Evolutionary conservation across 2,888 invertebrate species (phyloP), one percentile per base, ranked within the genome.

Genomic region (Xanthorhoe designata): DNA sequence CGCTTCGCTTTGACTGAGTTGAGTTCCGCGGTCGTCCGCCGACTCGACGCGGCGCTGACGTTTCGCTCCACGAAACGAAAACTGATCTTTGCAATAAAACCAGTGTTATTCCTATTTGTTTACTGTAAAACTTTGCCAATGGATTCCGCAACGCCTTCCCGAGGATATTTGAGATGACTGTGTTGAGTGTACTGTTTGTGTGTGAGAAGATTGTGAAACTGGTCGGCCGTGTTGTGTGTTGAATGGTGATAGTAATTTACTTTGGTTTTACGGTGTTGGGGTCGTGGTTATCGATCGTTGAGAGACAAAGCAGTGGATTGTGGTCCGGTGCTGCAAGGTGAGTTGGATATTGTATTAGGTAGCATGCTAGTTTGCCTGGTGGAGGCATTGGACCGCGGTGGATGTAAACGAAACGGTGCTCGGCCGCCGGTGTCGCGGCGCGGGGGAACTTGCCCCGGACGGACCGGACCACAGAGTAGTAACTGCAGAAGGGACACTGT

Each of bases 211-310:
- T 86, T 84, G 88, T 87, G 84, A 85, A 90, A 87, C 88, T 84
- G 76, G 82, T 86, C 82, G 86, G 80, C 87, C 84, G 87, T 87
- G 89, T 87, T 85, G 87, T 85, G 87, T 90, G 90, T 85, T 89
- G 89, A 89, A 90, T 91, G 88, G 92, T 93, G 92, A 91, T 90
- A 88, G 89, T 89, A 92, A 91, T 91, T 92, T 89, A 86, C 87
- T 89, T 88, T 83, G 88, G 87, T 88, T 91, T 91, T 89, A 90
- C 90, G 84, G 91, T 91, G 89, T 85, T 78, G 86, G 82, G 24
- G 32, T 32, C 32, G 32, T 86, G 86, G 82, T 85, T 91, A 92
- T 91, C 87, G 92, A 92, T 91, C 90, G 87, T 86, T 82, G 84
- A 87, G 84, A 84, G 82, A 91, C 89, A 90, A 87, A 90, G 86